Evolutionary conservation across 2,797 vertebrate genomes (phyloP), one percentile per base, ranked within the genome.

Genomic region (Sebastes ruberrimus): DNA sequence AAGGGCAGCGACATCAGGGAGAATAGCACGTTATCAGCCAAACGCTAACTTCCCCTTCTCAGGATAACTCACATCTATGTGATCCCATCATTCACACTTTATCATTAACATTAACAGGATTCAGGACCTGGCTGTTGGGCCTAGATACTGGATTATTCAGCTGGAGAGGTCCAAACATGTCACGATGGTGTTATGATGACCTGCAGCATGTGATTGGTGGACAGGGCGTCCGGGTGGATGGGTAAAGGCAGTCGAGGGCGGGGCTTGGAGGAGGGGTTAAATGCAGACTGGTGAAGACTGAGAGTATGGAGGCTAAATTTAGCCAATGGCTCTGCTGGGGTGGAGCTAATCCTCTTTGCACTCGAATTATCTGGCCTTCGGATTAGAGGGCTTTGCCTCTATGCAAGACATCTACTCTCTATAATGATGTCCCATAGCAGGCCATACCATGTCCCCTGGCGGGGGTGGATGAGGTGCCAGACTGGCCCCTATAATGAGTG

Each of bases 311-410:
- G 92, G 94, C 97, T 99, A 96, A 97, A 97, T 98, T 98, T 98
- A 97, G 96, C 95, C 81, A 92, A 95, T 92, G 95, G 93, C 93
- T 96, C 87, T 94, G 93, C 93, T 89, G 86, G 95, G 96, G 96
- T 89, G 94, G 96, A 94, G 94, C 95, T 99, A 98, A 99, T 99
- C 97, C 96, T 97, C 98, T 99, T 99, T 97, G 92, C 92, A 82
- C 68, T 80, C 87, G 89, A 96, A 96, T 97, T 97, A 97, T 96
- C 96, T 95, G 94, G 90, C 92, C 92, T 82, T 88, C 70, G 96
- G 97, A 98, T 99, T 99, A 99, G 90, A 96, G 93, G 89, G 96
- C 91, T 96, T 96, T 96, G 94, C 93, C 88, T 94, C 89, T 89
- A 92, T 93, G 82, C 92, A 88, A 92, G 91, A 94, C 93, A 95